phyloP scores from a whole-genome alignment of 2,113 vertebrate genomes.

The Crocuta crocuta region DNA sequence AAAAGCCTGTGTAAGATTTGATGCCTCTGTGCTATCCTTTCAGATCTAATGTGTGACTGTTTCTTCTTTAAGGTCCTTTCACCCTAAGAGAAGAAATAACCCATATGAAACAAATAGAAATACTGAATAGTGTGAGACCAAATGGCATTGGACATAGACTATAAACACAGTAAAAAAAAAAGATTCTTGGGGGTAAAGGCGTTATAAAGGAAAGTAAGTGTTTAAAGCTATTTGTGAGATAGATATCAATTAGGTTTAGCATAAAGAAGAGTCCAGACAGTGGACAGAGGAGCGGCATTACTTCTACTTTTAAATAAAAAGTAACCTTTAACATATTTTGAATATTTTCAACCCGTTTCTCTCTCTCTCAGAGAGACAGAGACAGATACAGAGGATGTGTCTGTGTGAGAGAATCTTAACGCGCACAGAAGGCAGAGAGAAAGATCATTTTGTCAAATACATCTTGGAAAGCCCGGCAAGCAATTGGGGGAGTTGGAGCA shows the following conservation, averaged over 20 bases:
- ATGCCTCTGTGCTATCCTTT: not conserved
- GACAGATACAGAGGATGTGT: not conserved
- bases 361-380: not conserved
- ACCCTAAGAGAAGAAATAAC: not conserved
- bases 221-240: not conserved
- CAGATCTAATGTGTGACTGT: not conserved
- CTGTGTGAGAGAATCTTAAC: not conserved
- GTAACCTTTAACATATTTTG: not conserved
- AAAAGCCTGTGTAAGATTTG: not conserved
- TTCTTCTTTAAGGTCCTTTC: not conserved
- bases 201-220: not conserved
- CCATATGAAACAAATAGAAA: not conserved
- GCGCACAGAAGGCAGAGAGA: not conserved
- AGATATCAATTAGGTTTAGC: not conserved
- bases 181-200: not conserved
- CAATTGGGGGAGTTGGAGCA: not conserved
- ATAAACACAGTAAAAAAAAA: not conserved
- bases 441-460: not conserved
- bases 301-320: constrained; percentile 46
- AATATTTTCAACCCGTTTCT: not conserved
- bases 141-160: not conserved
- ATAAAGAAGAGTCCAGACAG: not conserved
- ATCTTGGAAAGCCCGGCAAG: not conserved
- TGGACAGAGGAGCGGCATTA: not conserved
- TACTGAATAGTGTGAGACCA: not conserved